Percentiles rank a stretch among this genome's conserved stretches.
These are phyloP conservation scores for Holotrichia oblita DNA, from an alignment of 1,140 invertebrate species.

Conservation along the genomic window DNA sequence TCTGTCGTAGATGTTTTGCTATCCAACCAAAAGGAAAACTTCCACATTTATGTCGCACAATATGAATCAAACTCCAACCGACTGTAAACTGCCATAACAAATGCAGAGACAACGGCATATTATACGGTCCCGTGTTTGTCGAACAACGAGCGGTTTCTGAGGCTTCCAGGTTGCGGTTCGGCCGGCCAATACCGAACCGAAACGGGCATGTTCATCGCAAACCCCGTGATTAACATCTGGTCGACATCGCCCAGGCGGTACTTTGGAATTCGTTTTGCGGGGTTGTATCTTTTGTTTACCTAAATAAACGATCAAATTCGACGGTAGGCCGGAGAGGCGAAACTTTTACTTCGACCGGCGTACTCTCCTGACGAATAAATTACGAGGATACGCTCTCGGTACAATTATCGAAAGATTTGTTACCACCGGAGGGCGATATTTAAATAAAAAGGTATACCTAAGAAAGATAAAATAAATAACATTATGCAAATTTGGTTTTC, in stretches of 20 bases:
- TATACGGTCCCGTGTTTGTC: too few relatives aligned
- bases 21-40: too few relatives aligned
- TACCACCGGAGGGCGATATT: not conserved
- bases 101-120: too few relatives aligned
- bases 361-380: not conserved
- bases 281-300: slow-evolving; percentile 8
- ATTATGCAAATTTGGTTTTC: too few relatives aligned
- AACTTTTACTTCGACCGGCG: not conserved
- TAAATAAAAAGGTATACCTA: not conserved
- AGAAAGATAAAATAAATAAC: too few relatives aligned
- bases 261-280: not conserved
- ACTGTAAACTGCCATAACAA: too few relatives aligned
- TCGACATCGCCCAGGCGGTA: not conserved
- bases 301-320: slow-evolving; percentile 7
- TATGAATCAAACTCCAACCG: too few relatives aligned
- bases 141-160: not conserved
- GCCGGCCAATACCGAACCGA: not conserved
- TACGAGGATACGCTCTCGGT: not conserved
- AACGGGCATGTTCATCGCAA: not conserved
- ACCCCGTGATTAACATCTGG: not conserved
- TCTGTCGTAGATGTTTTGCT: too few relatives aligned
- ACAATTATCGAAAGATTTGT: slow-evolving; percentile 2
- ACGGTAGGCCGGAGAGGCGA: too few relatives aligned
- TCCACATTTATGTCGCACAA: too few relatives aligned
- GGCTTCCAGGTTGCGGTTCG: not conserved